Conservation (phyloP, 2,113 vertebrate species). For the Chlorocebus sabaeus region DNA sequence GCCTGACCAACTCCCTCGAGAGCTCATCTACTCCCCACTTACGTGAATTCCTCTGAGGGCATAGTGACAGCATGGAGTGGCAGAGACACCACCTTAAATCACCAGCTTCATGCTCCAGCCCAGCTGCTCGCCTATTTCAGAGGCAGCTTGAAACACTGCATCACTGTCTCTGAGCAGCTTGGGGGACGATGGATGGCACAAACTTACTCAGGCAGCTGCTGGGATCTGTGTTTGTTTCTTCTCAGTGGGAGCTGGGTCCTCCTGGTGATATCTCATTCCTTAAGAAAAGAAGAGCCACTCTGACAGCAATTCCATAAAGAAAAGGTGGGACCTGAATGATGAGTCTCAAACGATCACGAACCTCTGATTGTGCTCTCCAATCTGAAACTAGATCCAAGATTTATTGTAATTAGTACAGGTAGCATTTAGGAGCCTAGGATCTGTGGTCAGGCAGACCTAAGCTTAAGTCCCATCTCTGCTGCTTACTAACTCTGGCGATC, state of each 20-base stretch:
- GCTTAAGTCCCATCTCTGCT: background rate
- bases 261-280: constrained; percentile 15
- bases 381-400: background rate
- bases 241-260: background rate
- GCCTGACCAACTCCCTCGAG: constrained; percentile 69
- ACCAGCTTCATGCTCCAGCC: constrained; percentile 70
- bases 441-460: background rate
- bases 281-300: background rate
- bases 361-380: background rate
- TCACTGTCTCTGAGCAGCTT: constrained; percentile 58
- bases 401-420: background rate
- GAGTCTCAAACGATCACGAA: background rate
- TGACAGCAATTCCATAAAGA: background rate
- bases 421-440: background rate
- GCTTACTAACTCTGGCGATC: background rate
- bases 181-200: background rate
- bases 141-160: constrained; percentile 68
- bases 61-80: constrained; percentile 72
- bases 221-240: constrained; percentile 32
- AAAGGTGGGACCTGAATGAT: background rate
- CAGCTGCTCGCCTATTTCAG: constrained; percentile 64
- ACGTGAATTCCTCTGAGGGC: constrained; percentile 74
- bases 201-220: constrained; percentile 24
- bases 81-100: constrained; percentile 76
- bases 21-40: constrained; percentile 78